Evolutionary conservation across 1,140 invertebrate species (phyloP).

Genomic region (Dysdera silvatica): DNA sequence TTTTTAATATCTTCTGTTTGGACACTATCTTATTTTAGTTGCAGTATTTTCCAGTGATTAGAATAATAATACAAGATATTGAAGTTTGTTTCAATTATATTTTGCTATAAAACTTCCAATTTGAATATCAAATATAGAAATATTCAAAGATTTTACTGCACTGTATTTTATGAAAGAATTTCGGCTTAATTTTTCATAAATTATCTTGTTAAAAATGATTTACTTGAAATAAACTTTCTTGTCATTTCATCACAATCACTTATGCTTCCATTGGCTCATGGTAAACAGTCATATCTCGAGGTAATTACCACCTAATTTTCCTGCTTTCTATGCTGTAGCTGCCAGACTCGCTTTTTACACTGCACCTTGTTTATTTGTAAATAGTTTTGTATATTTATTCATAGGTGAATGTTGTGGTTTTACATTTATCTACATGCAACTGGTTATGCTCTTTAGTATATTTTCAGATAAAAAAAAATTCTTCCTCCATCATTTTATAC

Average conservation of each 20-base stretch:
- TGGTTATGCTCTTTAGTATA: conserved; percentile 1
- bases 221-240: conserved; percentile 24
- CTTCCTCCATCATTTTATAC: background rate
- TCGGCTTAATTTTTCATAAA: background rate
- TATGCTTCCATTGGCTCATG: conserved; percentile 24
- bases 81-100: no score
- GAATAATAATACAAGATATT: no score
- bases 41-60: no score
- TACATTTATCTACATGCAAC: background rate
- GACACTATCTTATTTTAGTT: no score
- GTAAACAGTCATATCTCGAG: conserved; percentile 30
- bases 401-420: background rate
- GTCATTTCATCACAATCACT: conserved; percentile 24
- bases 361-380: conserved; percentile 27
- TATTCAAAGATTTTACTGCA: no score
- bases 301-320: conserved; percentile 25
- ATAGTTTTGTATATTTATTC: background rate
- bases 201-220: background rate
- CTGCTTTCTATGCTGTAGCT: conserved; percentile 25
- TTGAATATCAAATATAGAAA: no score
- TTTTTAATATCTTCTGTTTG: no score
- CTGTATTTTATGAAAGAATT: background rate
- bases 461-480: background rate
- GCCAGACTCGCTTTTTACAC: conserved; percentile 14
- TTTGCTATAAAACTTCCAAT: no score